Conservation (phyloP, 1,140 invertebrate species). For the Ceratina australensis region DNA sequence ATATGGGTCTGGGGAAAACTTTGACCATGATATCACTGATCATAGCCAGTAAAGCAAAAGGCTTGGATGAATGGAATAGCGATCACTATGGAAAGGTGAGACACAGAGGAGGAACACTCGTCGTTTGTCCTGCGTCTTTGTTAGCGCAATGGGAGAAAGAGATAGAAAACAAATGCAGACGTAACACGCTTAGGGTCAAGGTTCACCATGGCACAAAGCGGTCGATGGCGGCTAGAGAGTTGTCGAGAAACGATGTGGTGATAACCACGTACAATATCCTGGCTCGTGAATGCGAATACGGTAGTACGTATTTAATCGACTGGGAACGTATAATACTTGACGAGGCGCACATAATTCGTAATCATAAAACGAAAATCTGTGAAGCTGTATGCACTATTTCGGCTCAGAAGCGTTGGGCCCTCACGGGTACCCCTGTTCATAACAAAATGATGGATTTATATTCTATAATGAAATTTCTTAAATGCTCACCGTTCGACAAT, state of each 20-base stretch:
- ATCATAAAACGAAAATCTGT: conserved; percentile 89
- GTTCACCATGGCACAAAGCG: conserved; percentile 92
- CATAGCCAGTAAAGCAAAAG: conserved; percentile 77
- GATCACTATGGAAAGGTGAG: conserved; percentile 62
- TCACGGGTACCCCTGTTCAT: conserved; percentile 97
- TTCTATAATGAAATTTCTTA: conserved; percentile 91
- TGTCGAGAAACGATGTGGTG: conserved; percentile 85
- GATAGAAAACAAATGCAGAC: conserved; percentile 83
- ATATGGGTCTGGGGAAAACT: conserved; percentile 97
- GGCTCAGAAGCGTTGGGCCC: conserved; percentile 87
- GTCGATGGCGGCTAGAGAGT: conserved; percentile 82
- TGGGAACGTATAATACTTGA: conserved; percentile 95
- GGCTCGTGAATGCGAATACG: conserved; percentile 78
- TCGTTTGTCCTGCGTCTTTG: conserved; percentile 93
- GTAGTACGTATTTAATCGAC: conserved; percentile 76
- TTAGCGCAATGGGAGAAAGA: conserved; percentile 93
- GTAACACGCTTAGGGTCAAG: conserved; percentile 82
- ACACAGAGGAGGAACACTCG: conserved; percentile 86
- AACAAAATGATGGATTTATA: conserved; percentile 95
- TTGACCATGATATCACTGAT: conserved; percentile 92
- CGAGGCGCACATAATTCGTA: conserved; percentile 95
- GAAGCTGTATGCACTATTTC: conserved; percentile 84
- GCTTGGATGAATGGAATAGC: conserved; percentile 62
- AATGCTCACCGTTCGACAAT: conserved; percentile 93
- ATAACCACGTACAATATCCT: conserved; percentile 89